Percentiles rank a stretch among this genome's conserved stretches.
These are phyloP conservation scores for Corbicula japonica DNA, from an alignment of 2,888 invertebrate genomes.

Conservation along the genomic window DNA sequence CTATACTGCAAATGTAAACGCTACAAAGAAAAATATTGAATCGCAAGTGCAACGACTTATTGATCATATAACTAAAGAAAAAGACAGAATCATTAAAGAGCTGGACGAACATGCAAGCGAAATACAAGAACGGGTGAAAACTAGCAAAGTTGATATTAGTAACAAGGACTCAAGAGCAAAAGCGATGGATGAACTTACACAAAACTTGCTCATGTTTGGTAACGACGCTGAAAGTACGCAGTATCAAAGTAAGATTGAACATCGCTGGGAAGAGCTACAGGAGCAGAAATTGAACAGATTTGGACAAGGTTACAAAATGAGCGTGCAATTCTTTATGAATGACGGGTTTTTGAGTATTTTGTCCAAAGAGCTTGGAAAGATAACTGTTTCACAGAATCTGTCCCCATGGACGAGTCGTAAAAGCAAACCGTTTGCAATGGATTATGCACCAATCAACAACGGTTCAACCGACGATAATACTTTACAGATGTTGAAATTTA, in stretches of 20 bases:
- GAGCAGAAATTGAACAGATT: constrained; percentile 60
- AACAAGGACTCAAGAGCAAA: constrained; percentile 55
- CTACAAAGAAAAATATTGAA: constrained; percentile 56
- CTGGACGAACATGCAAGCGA: constrained; percentile 52
- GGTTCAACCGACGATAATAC: constrained; percentile 37
- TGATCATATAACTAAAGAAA: constrained; percentile 51
- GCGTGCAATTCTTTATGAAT: constrained; percentile 58
- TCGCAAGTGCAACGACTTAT: constrained; percentile 51
- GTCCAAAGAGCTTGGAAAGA: constrained; percentile 49
- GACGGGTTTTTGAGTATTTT: constrained; percentile 44
- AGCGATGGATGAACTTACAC: constrained; percentile 46
- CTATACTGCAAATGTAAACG: constrained; percentile 46
- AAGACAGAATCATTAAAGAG: constrained; percentile 51
- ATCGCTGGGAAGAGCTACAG: constrained; percentile 54
- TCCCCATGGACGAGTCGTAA: constrained; percentile 64
- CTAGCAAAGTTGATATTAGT: constrained; percentile 36
- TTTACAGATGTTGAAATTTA: constrained; percentile 48
- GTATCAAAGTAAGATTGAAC: constrained; percentile 41
- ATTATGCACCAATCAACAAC: constrained; percentile 29
- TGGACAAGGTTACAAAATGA: constrained; percentile 62
- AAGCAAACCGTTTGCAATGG: constrained; percentile 44
- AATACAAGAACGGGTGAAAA: constrained; percentile 33
- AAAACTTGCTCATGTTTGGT: constrained; percentile 54
- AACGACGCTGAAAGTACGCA: constrained; percentile 57
- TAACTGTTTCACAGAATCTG: constrained; percentile 57